phyloP scores from a whole-genome alignment of 1,140 invertebrate genomes.

The Lasaia peninsularis region DNA sequence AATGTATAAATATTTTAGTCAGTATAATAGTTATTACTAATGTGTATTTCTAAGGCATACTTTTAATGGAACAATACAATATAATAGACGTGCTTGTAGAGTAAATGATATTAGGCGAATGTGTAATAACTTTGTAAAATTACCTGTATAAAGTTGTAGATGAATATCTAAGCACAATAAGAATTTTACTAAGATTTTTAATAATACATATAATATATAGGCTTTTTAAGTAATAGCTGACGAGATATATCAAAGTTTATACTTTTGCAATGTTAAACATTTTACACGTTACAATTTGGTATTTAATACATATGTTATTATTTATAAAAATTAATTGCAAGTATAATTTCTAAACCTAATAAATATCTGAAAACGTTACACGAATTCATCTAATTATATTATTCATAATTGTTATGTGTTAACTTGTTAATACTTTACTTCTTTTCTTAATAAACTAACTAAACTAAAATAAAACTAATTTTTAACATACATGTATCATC shows the following conservation, averaged over 20 bases:
- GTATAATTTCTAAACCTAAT: no score
- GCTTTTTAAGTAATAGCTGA: background rate
- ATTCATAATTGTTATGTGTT: no score
- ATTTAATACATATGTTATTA: background rate
- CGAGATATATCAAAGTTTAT: background rate
- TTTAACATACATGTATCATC: no score
- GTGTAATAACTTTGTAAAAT: constrained; percentile 3
- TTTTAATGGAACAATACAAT: background rate
- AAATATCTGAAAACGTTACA: no score
- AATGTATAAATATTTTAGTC: no score
- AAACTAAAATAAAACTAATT: no score
- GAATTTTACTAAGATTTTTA: constrained; percentile 4
- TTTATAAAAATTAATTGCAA: no score
- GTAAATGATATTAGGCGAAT: constrained; percentile 1
- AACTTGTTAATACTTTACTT: no score
- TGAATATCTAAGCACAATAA: constrained; percentile 5
- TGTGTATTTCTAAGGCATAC: background rate
- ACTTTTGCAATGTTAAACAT: constrained; percentile 3
- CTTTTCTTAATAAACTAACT: no score
- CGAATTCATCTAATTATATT: no score
- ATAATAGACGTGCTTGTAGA: background rate
- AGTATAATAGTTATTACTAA: background rate
- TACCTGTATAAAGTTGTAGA: background rate
- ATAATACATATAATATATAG: background rate
- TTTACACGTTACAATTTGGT: background rate